Base-by-base conservation (phyloP, 2,888 invertebrate genomes). In the Schrankia costaestrigalis region DNA sequence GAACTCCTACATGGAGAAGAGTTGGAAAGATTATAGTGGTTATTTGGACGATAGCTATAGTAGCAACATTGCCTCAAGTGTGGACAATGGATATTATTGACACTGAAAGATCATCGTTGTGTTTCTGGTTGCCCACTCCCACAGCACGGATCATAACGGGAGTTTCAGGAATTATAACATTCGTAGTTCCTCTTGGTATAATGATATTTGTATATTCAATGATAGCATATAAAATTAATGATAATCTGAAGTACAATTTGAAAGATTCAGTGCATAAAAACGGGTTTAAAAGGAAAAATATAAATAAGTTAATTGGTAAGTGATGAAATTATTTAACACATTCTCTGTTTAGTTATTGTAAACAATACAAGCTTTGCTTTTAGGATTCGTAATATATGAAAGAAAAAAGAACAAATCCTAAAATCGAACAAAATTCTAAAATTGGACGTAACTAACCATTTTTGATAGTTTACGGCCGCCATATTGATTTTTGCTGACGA, bases 281-380 rank as follows among this genome's bases (percentile, higher is more conserved):
- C 35, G 44, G 31, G 5, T 50, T 45, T 12, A 56, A 56, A 24
- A 55, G 55, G 18, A 57, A 45, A 23, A 63, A 55, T 46, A 51
- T 68, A 1, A 68, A 63, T 31, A 63, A 63, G 34, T 42, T 66
- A 9, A 62, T 60, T 34, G 49, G 68, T 63, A 50, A 52, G 60
- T 41, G 2, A 33, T 14, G 30, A 17, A 17, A 17, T 17, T n/a
- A n/a, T n/a, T n/a, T n/a, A n/a, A n/a, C n/a, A n/a, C n/a, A n/a
- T 26, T 27, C 11, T 7, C 8, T 5, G 7, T 17, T 17, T 17
- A 17, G 17, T 5, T 17, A 17, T 7, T 17, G 7, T 17, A 5
- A 17, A 5, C 3, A 17, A 17, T 17, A 5, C 7, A 7, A 5
- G 17, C 3, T 7, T 5, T 3, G 17, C 4, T 17, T 3, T 5